Evolutionary conservation across 2,888 invertebrate species (phyloP), one percentile per base, ranked within the genome.

Genomic region (Melitaea athalia): DNA sequence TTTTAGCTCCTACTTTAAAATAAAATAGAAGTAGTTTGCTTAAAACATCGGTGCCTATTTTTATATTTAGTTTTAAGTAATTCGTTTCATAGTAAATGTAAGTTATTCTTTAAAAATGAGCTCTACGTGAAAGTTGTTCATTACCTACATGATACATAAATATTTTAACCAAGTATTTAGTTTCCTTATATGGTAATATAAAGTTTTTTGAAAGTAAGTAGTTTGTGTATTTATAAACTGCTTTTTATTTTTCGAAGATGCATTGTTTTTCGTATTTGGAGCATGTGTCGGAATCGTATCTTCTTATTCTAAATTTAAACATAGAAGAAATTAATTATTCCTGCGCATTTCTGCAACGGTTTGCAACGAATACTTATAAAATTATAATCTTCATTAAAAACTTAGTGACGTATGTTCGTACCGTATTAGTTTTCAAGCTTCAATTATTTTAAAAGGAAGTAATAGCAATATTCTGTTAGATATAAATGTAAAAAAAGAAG

Each of bases 11-110:
- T 69, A 72, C 62, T 63, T 71, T 74, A 43, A 67, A 49, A 68
- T 49, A 66, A 66, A 68, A 73, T 87, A 87, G 85, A 79, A 71
- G 84, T 88, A 88, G 87, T 79, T 82, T 75, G 89, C 89, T 88
- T 82, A 79, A 82, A 84, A 78, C 82, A 85, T 81, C 78, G 85
- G 89, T 89, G 89, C 88, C 87, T 88, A 88, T 84, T 82, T 80
- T 79, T 80, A 77, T 77, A 74, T 74, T 77, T 74, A 75, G 50
- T 50, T 71, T 62, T 75, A 74, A 72, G 72, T 74, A 59, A 72
- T 73, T 74, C 63, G 67, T 79, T 81, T 76, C 71, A 63, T 70
- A 70, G 69, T 60, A 71, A 72, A 71, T 63, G 65, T 74, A 73
- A 71, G 72, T 38, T 49, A 67, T 66, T 65, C 59, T 65, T 68